Evolutionary conservation across 2,113 vertebrate genomes (phyloP), one percentile per base, ranked within the genome.

Genomic region (Irena cyanogastra): DNA sequence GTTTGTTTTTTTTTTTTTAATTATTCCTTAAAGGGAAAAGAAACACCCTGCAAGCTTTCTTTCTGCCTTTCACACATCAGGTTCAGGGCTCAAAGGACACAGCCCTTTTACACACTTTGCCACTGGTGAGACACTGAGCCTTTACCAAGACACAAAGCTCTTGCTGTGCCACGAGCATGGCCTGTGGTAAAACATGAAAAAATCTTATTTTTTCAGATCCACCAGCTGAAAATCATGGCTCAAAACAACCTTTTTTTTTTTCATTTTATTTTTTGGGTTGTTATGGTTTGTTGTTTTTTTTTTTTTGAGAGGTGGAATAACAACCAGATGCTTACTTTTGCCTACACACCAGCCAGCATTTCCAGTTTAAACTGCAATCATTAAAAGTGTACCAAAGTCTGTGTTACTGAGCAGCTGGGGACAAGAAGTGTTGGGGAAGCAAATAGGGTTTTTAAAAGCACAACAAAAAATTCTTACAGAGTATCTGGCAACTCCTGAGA

Each of bases 11-110:
- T 56, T 90, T 84, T 81, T 93, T 57, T n/a, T 12, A 70, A 81
- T 94, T 92, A 95, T 66, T 89, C 28, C 69, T 89, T 78, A 74
- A 64, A 96, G 93, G 61, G 30, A 94, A 90, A 91, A 86, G 60
- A 54, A 87, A 56, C 53, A 84, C 23, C 37, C 35, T 65, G 57
- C 24, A 93, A 68, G 45, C n/a, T 24, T 64, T 30, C 47, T 53
- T 59, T 42, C 16, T 78, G 61, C 28, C 10, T 76, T 80, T 59
- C 11, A 20, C 0, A 2, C 45, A 44, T 31, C 16, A 59, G 28
- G 64, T 54, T 60, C 69, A 49, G 68, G 42, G 42, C 39, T 35
- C 22, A 1, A 68, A 42, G 54, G 31, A 63, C 56, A 64, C 6
- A 60, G 53, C 9, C 3, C 3, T 0, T 1, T 0, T 9, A 45